Percentiles rank a stretch among this genome's conserved stretches.
phyloP scores from a whole-genome alignment of 2,113 vertebrate species.

The Neogale vison region DNA sequence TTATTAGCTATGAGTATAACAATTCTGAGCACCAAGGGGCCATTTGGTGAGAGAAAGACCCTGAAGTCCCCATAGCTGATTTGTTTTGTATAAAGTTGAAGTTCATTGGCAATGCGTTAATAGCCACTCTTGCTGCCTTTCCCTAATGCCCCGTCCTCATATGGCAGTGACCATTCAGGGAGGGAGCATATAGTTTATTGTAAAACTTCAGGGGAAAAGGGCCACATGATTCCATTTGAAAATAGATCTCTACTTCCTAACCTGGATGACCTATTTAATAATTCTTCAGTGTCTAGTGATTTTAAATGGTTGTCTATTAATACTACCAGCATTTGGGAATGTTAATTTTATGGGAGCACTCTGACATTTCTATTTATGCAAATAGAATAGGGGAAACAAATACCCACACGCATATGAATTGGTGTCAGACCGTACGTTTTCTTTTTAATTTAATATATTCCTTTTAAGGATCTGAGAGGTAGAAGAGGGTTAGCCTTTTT shows the following conservation, averaged over 20 bases:
- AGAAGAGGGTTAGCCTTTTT: not conserved
- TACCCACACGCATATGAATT: not conserved
- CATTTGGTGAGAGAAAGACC: not conserved
- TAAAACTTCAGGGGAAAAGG: not conserved
- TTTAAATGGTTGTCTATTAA: not conserved
- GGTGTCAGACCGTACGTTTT: not conserved
- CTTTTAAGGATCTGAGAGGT: not conserved
- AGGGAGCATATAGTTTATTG: not conserved
- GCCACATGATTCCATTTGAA: not conserved
- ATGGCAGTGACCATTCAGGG: not conserved
- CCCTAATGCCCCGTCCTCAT: not conserved
- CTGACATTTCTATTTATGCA: not conserved
- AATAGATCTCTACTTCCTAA: conserved; percentile 12
- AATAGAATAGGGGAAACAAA: not conserved
- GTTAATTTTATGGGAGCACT: not conserved
- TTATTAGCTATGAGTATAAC: conserved; percentile 45
- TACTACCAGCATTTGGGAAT: not conserved
- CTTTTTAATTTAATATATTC: not conserved
- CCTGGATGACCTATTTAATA: not conserved
- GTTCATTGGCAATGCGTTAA: not conserved
- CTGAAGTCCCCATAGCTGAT: not conserved
- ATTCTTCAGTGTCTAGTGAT: not conserved
- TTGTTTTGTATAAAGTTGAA: not conserved
- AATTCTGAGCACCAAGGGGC: not conserved
- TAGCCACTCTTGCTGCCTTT: not conserved